Evolutionary conservation across 1,140 invertebrate genomes (phyloP), one percentile per base, ranked within the genome.

Genomic region (Ostrea edulis): DNA sequence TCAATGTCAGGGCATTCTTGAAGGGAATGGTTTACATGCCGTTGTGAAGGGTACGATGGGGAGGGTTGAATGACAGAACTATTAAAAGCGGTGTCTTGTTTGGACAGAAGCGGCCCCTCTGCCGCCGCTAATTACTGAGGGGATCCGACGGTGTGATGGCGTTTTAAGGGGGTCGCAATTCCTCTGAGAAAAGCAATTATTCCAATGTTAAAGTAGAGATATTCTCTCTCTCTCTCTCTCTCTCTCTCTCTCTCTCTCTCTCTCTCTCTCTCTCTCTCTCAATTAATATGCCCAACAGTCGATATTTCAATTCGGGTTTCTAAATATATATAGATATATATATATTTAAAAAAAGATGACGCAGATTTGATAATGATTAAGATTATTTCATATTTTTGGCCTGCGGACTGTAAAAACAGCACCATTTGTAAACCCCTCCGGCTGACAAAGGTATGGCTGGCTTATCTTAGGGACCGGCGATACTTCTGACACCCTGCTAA

Each of bases 211-310:
- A 62, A 62, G 55, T 62, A 7, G 55, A 62, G 12, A 20, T n/a
- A 2, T 20, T 62, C 55, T 62, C 14, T 62, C 55, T 62, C 55
- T 29, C 25, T 77, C 29, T 77, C 68, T 77, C 68, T 77, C 68
- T 71, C 68, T 71, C 68, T 71, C 29, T 71, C 68, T 71, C 68
- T 71, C 68, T 71, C 68, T 62, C 58, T 62, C 58, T 62, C 58
- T 62, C 58, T 62, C 58, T 62, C 58, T 62, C 9, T 62, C 58
- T 62, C 58, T 62, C 58, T 62, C 58, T 62, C 58, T 62, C 58
- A 14, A 4, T 14, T n/a, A 77, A 77, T 29, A 77, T 77, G 22
- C 9, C 68, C 22, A 62, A 62, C 17, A 20, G n/a, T 62, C n/a
- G 1, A 62, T 62, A 62, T 62, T 62, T 62, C 55, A 14, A 44